Evolutionary conservation across 2,888 invertebrate species (phyloP).

Genomic region (Blera fallax): DNA sequence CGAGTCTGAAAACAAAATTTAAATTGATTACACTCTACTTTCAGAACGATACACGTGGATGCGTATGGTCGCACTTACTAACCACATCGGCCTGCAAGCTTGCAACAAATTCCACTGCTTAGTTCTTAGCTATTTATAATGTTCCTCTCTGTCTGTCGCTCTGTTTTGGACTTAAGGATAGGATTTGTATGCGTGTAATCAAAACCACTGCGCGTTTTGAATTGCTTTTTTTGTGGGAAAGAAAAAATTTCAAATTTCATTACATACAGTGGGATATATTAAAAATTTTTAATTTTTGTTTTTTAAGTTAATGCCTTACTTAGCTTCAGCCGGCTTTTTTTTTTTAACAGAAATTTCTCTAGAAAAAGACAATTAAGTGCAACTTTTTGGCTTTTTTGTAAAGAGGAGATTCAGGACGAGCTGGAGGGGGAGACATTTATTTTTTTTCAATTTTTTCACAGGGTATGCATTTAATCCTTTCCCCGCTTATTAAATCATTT

Average conservation of each 20-base stretch:
- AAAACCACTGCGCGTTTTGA: slow-evolving; percentile 1
- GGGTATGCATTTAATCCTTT: slow-evolving; percentile 44
- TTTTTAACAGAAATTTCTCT: not conserved
- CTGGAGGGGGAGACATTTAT: not conserved
- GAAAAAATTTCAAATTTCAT: slow-evolving; percentile 23
- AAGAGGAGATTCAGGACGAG: not conserved
- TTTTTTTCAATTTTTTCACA: not conserved
- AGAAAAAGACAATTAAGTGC: slow-evolving; percentile 64
- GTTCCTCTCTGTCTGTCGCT: slow-evolving; percentile 66
- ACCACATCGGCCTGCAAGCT: slow-evolving; percentile 69
- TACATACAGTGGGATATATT: not conserved
- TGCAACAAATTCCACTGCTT: slow-evolving; percentile 70
- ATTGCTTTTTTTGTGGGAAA: not conserved
- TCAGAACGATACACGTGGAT: slow-evolving; percentile 80
- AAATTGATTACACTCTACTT: slow-evolving; percentile 75
- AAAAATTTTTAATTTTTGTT: not conserved
- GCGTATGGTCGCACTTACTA: slow-evolving; percentile 80
- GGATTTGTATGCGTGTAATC: not conserved
- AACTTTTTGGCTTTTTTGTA: slow-evolving; percentile 61
- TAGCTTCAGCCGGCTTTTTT: not conserved
- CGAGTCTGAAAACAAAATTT: slow-evolving; percentile 40
- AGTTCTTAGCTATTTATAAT: slow-evolving; percentile 56
- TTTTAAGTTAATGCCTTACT: not conserved
- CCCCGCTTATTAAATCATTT: slow-evolving; percentile 40
- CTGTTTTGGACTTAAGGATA: slow-evolving; percentile 50